Evolutionary conservation across 2,113 vertebrate species (phyloP).

Genomic region (Leuciscus idus): DNA sequence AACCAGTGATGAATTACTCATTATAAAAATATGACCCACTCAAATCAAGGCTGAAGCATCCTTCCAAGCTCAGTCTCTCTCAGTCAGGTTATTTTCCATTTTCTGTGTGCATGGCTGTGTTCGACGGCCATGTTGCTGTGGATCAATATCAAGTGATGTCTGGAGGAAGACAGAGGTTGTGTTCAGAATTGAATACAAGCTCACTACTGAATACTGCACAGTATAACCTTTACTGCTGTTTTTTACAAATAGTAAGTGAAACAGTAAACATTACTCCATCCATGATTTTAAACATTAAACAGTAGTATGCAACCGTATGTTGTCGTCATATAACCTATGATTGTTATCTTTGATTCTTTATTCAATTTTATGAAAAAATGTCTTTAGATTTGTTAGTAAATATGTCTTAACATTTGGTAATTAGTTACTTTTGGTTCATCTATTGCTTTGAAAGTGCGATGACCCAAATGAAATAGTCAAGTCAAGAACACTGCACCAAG

Average conservation of each 20-base stretch:
- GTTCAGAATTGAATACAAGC: slow-evolving; percentile 9
- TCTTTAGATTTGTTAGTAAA: background rate
- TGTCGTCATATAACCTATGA: background rate
- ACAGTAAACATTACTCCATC: background rate
- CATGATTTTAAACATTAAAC: background rate
- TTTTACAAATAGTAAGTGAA: background rate
- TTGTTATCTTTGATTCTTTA: background rate
- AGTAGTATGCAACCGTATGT: background rate
- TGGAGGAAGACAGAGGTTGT: slow-evolving; percentile 6
- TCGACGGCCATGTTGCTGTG: slow-evolving; percentile 36
- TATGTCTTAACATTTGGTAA: background rate
- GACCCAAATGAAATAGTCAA: background rate
- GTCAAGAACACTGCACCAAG: background rate
- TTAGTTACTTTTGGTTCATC: background rate
- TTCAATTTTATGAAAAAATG: background rate
- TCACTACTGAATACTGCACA: background rate
- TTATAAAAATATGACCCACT: slow-evolving; percentile 4
- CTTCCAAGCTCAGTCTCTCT: background rate
- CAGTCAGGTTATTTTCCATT: slow-evolving; percentile 12
- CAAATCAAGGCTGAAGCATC: background rate
- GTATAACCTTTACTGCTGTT: background rate
- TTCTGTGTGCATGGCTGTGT: slow-evolving; percentile 12
- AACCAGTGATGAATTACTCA: slow-evolving; percentile 19
- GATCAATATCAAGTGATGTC: slow-evolving; percentile 41
- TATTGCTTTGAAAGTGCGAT: background rate